These are phyloP conservation scores for Chaetodon auriga DNA, from an alignment of 2,113 vertebrate species.

Conservation along the genomic window DNA sequence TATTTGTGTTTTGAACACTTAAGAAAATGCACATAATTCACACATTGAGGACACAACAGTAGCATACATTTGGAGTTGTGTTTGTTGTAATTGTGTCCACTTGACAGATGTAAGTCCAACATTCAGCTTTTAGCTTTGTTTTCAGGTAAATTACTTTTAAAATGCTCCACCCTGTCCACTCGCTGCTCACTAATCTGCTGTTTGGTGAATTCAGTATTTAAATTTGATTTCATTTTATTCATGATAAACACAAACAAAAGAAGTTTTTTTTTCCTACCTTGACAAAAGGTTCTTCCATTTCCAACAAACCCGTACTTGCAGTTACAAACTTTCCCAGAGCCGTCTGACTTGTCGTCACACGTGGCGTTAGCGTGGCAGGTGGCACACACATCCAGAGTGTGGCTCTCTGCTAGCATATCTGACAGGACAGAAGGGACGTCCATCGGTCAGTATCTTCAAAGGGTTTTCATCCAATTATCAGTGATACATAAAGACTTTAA, in stretches of 20 bases:
- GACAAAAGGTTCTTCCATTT: conserved; percentile 90
- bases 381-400: conserved; percentile 86
- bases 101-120: too few species aligned
- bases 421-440: neutral
- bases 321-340: conserved; percentile 89
- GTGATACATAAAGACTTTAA: neutral
- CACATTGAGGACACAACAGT: too few species aligned
- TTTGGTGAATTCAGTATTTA: too few species aligned
- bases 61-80: too few species aligned
- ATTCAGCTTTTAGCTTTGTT: too few species aligned
- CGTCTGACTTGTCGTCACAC: conserved; percentile 84
- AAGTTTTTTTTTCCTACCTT: conserved; percentile 81
- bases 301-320: conserved; percentile 96
- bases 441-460: neutral
- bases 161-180: too few species aligned
- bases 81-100: too few species aligned
- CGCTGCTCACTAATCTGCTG: too few species aligned
- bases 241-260: too few species aligned
- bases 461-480: neutral
- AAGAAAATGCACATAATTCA: too few species aligned
- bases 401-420: conserved; percentile 38
- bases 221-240: neutral
- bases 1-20: too few species aligned
- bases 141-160: too few species aligned
- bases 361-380: conserved; percentile 91